phyloP scores from a whole-genome alignment of 2,888 invertebrate genomes.

The Himalopsyche kuldschensis region DNA sequence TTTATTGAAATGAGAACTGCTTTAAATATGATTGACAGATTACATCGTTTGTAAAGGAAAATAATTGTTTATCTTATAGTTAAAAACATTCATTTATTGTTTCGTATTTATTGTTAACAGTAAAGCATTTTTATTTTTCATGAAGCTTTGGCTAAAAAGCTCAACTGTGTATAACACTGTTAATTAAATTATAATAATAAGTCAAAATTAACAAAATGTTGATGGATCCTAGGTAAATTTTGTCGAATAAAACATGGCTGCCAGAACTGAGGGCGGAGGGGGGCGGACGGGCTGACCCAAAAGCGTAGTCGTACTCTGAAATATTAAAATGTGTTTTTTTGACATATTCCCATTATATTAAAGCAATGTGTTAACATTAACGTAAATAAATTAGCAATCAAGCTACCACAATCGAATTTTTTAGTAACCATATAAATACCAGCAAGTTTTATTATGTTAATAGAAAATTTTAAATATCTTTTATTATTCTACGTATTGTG shows the following conservation, averaged over 20 bases:
- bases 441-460: too few relatives aligned
- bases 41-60: too few relatives aligned
- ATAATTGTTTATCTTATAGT: too few relatives aligned
- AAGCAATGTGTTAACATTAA: too few relatives aligned
- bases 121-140: neutral
- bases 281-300: slow-evolving; percentile 33
- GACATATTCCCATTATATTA: neutral
- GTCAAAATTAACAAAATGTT: neutral
- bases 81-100: neutral
- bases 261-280: slow-evolving; percentile 30
- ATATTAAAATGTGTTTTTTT: neutral
- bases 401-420: too few relatives aligned
- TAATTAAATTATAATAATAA: neutral
- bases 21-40: too few relatives aligned
- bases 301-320: slow-evolving; percentile 34
- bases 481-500: too few relatives aligned
- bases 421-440: too few relatives aligned
- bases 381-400: too few relatives aligned
- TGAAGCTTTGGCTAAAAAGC: neutral
- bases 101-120: neutral
- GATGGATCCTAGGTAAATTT: neutral
- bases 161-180: neutral
- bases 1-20: too few relatives aligned
- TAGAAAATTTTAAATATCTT: too few relatives aligned
- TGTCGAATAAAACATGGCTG: neutral